A percentile compares a stretch with the other conserved stretches of the same genome.
These are phyloP conservation scores for Amazona guildingii DNA, from an alignment of 2,113 vertebrate species.

Conservation along the genomic window DNA sequence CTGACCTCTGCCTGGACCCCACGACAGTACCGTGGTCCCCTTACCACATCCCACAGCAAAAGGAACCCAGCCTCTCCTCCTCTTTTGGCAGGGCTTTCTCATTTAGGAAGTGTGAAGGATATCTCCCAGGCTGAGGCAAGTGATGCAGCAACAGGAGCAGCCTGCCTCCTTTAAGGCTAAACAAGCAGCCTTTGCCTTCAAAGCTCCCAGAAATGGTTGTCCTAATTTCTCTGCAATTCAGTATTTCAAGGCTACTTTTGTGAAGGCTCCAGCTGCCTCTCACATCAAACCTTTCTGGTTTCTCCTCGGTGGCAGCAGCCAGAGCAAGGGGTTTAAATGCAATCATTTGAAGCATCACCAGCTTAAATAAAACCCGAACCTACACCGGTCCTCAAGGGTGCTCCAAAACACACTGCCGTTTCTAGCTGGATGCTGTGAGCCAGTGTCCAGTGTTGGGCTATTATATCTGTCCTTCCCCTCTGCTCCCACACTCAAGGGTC, in stretches of 20 bases:
- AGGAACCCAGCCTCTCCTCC: neutral
- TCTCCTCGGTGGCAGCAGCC: neutral
- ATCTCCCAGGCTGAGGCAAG: neutral
- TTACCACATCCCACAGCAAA: neutral
- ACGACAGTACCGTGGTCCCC: neutral
- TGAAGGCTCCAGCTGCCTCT: neutral
- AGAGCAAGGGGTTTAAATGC: neutral
- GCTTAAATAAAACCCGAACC: neutral
- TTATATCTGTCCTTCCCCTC: neutral
- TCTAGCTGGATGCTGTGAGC: neutral
- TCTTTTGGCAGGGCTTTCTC: neutral
- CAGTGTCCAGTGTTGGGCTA: rapidly evolving
- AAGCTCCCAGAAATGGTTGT: neutral
- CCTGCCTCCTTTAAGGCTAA: conserved; percentile 9
- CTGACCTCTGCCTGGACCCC: neutral
- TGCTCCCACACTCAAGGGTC: neutral
- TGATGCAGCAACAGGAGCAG: neutral
- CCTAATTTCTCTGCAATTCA: neutral
- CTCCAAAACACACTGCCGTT: neutral
- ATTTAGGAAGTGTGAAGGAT: neutral
- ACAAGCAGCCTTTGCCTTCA: neutral
- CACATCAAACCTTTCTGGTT: neutral
- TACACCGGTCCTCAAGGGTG: rapidly evolving
- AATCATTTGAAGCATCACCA: neutral
- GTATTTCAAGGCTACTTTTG: neutral